These are phyloP conservation scores for Venturia canescens DNA, from an alignment of 1,140 invertebrate species.

Conservation along the genomic window DNA sequence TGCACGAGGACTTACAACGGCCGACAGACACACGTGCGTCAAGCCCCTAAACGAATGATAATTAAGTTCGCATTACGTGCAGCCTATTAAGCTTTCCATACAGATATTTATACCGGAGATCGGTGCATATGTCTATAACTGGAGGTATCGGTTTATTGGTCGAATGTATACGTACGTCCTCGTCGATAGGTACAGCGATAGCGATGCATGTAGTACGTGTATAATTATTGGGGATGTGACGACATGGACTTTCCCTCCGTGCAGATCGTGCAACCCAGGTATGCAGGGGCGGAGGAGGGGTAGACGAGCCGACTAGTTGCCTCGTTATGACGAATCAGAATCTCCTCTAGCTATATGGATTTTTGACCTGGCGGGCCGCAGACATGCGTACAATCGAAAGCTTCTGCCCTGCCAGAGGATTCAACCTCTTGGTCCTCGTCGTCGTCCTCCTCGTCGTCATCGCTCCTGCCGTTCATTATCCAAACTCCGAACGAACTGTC, in stretches of 20 bases:
- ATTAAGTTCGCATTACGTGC: conserved; percentile 39
- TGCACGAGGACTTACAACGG: background rate
- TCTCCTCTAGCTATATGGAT: conserved; percentile 48
- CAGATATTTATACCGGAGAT: background rate
- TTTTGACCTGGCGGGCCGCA: conserved; percentile 45
- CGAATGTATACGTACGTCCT: background rate
- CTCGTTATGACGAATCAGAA: conserved; percentile 46
- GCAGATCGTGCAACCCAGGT: conserved; percentile 24
- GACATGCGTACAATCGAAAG: conserved; percentile 46
- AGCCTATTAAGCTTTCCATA: conserved; percentile 27
- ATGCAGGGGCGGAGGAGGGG: background rate
- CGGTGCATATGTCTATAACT: background rate
- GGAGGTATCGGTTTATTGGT: conserved; percentile 1
- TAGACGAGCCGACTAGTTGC: conserved; percentile 40
- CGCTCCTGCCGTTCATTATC: background rate
- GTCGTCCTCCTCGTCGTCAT: background rate
- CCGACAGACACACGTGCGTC: background rate
- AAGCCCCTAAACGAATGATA: conserved; percentile 35
- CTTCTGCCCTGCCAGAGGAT: conserved; percentile 34
- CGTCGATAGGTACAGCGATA: no score
- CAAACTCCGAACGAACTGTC: conserved; percentile 15
- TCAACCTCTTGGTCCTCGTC: conserved; percentile 21
- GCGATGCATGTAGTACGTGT: background rate
- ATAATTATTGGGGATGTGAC: conserved; percentile 10
- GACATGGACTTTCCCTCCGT: conserved; percentile 44